phyloP scores from a whole-genome alignment of 2,113 vertebrate genomes.

The Rhodinocichla rosea region DNA sequence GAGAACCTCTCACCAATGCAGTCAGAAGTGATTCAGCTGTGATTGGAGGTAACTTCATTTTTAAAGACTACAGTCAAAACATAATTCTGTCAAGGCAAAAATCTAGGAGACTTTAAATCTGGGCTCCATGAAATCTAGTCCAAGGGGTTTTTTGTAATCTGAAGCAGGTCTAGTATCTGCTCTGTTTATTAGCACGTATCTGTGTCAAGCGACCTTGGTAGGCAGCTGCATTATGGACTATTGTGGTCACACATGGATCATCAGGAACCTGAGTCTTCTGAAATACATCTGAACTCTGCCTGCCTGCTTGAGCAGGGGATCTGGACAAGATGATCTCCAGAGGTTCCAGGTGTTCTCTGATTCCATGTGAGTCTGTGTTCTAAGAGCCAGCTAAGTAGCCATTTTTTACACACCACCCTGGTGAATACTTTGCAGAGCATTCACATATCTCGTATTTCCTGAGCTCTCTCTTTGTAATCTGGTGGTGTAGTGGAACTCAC shows the following conservation, averaged over 20 bases:
- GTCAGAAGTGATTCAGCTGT: constrained; percentile 86
- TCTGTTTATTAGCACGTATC: neutral
- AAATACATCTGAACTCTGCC: neutral
- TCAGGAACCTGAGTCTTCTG: neutral
- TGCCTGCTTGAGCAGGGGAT: neutral
- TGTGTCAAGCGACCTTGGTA: neutral
- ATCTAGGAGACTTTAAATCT: neutral
- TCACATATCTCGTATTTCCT: neutral
- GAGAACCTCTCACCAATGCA: constrained; percentile 78
- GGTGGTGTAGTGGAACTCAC: neutral
- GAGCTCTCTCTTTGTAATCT: neutral
- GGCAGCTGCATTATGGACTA: neutral
- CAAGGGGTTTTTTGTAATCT: neutral
- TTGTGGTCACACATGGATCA: accelerated
- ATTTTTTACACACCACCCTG: neutral
- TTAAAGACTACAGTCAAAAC: neutral
- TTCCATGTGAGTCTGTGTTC: neutral
- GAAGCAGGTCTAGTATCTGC: neutral
- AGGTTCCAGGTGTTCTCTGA: neutral
- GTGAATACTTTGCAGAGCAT: neutral
- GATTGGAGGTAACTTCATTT: constrained; percentile 77
- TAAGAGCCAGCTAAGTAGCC: neutral
- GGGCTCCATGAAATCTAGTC: neutral
- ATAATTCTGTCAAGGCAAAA: neutral
- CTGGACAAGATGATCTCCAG: neutral